Base-by-base conservation (phyloP, 1,140 invertebrate genomes). In the Lordiphosa clarofinis region DNA sequence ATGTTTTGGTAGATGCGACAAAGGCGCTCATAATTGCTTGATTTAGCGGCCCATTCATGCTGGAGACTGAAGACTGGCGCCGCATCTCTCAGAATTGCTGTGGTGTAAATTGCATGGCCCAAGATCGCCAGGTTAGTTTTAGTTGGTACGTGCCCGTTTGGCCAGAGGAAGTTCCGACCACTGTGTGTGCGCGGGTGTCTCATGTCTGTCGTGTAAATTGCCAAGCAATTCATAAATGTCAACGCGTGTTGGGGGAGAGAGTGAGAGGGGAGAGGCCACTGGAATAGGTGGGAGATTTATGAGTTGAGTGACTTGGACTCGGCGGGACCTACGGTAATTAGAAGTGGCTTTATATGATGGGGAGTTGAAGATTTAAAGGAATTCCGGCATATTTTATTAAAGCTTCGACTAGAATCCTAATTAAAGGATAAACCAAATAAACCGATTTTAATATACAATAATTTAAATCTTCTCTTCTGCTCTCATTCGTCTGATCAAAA, bases 1-100 rank as follows among this genome's bases (percentile, higher is more conserved):
- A 84, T 69, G 78, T 82, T 84, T 68, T 57, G 63, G 56, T 58
- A 15, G 40, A 35, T 59, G 38, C 74, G 66, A 84, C 79, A 84
- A 84, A 84, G 81, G 74, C 74, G 42, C 74, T 84, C 79, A 84
- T 84, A 84, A 84, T 84, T 84, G 79, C 79, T 81, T 84, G 79
- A 86, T 84, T 84, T 84, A 84, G 81, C 74, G 60, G 55, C 55
- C 79, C 81, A 84, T 84, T 84, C 79, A 84, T 58, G 58, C 42
- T 36, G 46, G 33, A 33, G 40, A 54, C 19, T 56, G 65, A 42
- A 44, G 35, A 52, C 50, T 58, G 56, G 33, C 75, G 47, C 35
- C 9, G 24, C 42, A 35, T 19, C 47, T 50, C 37, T 35, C 15
- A 33, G 40, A 43, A 36, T 15, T 52, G 39, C 49, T 37, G 10